Base-by-base conservation (phyloP, 1,140 invertebrate genomes). In the Zaprionus capensis region DNA sequence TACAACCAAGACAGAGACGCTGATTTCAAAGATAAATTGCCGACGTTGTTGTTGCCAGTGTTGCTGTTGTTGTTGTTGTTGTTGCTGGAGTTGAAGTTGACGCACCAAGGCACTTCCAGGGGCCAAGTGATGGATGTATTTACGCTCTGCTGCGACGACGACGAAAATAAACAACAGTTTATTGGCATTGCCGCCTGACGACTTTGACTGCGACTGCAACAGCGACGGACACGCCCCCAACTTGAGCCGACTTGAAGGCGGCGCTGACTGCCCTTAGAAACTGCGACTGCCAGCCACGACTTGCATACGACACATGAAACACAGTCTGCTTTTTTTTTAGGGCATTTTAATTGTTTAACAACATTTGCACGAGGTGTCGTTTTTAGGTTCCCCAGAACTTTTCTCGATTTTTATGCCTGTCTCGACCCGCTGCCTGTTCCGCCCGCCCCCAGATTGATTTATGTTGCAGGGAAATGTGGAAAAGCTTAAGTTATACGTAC, bases 21-120 rank as follows among this genome's bases (percentile, higher is more conserved):
- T 88, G 85, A 88, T 88, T 88, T 88, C 85, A 88, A 88, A 88
- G 85, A 86, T 86, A 86, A 86, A 86, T 88, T 84, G 84, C 84
- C 84, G 84, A 78, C 84, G 73, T 24, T 38, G 36, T 58, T 44
- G 64, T 36, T 26, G 20, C 5, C 84, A 70, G 24, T 38, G 24
- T 58, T 44, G 64, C 51, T 53, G 28, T 2, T 24, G 20, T 55
- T 22, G 17, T 20, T 38, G 58, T 59, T 65, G 80, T 66, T 57
- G 69, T n/a, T 26, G 36, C 55, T 41, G 70, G 58, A 64, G 70
- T 75, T 67, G 80, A 5, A 15, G 61, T 51, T 67, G 71, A 72
- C 41, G 70, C 63, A 34, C 31, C 31, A 34, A 34, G 31, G 31
- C 31, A 67, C 62, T 51, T 79, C 7, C 31, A 41, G 15, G 38